Percentiles rank a stretch among this genome's conserved stretches.
phyloP scores from a whole-genome alignment of 2,888 invertebrate genomes.

The Agrochola litura region DNA sequence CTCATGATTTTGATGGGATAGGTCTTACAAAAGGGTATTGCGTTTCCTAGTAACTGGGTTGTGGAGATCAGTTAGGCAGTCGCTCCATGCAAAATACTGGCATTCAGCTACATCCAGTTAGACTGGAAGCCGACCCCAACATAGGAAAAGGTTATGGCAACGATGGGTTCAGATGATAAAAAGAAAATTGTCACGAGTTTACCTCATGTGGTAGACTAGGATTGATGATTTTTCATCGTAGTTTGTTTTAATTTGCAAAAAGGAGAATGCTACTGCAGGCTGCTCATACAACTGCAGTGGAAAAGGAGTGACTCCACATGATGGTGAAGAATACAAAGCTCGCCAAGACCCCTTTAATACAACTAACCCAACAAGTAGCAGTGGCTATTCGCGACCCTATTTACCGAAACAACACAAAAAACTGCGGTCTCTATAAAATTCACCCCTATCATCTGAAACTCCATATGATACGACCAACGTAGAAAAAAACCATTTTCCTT shows the following conservation, averaged over 20 bases:
- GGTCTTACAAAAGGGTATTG: no score
- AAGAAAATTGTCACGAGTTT: not conserved
- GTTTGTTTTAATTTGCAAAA: not conserved
- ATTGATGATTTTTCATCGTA: not conserved
- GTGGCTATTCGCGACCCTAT: constrained; percentile 37
- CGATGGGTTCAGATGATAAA: not conserved
- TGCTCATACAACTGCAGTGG: not conserved
- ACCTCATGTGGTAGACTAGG: no score
- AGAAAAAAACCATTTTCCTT: constrained; percentile 41
- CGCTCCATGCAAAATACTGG: no score
- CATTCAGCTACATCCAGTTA: no score
- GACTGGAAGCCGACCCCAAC: no score
- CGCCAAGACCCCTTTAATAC: constrained; percentile 1
- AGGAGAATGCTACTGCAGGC: no score
- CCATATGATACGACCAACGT: constrained; percentile 50
- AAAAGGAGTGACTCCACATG: not conserved
- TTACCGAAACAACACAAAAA: constrained; percentile 59
- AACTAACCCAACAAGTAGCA: constrained; percentile 19
- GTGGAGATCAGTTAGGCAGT: no score
- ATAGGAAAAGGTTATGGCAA: no score
- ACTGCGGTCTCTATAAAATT: constrained; percentile 60
- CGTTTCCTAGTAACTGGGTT: no score
- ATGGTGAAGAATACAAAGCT: not conserved
- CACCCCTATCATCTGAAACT: constrained; percentile 54
- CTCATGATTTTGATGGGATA: no score